phyloP scores from a whole-genome alignment of 2,888 invertebrate genomes.

The Antheraea assamensis region DNA sequence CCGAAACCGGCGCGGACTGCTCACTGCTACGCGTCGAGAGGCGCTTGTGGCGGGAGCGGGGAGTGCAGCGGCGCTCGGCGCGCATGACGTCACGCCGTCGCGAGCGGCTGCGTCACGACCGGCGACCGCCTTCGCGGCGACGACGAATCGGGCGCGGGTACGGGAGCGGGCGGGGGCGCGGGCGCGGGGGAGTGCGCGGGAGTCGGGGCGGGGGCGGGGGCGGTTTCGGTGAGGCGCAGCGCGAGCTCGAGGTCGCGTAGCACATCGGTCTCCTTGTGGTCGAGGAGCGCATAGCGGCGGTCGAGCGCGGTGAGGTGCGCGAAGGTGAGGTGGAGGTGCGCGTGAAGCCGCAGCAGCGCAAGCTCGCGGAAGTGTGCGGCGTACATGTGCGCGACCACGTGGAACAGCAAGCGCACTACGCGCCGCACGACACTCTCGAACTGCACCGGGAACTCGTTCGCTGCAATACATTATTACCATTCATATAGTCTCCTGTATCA shows the following conservation, averaged over 20 bases:
- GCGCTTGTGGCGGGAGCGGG: too few species aligned
- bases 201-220: conserved; percentile 75
- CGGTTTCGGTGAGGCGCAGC: conserved; percentile 81
- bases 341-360: conserved; percentile 95
- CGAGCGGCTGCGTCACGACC: conserved; percentile 40
- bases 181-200: conserved; percentile 74
- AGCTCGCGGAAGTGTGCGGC: conserved; percentile 98
- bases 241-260: conserved; percentile 95
- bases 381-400: conserved; percentile 99
- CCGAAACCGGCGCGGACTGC: conserved; percentile 7
- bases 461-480: conserved; percentile 73
- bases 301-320: conserved; percentile 95
- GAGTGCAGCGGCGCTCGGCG: conserved; percentile 58
- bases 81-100: conserved; percentile 56
- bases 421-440: conserved; percentile 98
- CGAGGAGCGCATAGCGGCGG: conserved; percentile 94
- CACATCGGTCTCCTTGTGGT: conserved; percentile 95
- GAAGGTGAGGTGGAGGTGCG: conserved; percentile 98
- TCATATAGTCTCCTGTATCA: too few species aligned
- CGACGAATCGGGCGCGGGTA: not conserved
- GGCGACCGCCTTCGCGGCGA: not conserved
- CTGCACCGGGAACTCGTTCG: conserved; percentile 95
- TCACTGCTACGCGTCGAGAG: too few species aligned
- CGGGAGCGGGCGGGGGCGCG: not conserved
- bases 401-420: conserved; percentile 97